These are phyloP conservation scores for Rhaphigaster nebulosa DNA, from an alignment of 2,888 invertebrate genomes.

Conservation along the genomic window DNA sequence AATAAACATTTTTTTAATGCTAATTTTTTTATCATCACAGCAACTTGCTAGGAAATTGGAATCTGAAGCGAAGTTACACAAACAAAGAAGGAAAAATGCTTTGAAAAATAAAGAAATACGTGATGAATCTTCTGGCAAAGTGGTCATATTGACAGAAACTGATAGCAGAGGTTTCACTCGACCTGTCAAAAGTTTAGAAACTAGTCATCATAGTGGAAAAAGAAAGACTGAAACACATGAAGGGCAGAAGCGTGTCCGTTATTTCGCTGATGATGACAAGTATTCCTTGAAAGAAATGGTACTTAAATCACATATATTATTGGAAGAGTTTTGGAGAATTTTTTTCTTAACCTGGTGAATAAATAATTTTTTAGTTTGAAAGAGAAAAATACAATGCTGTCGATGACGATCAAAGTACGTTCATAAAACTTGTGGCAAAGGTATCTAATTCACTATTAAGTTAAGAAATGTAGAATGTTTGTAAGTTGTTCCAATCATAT, in stretches of 20 bases:
- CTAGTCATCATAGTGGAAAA: constrained; percentile 68
- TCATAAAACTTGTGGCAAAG: constrained; percentile 77
- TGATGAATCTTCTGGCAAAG: constrained; percentile 67
- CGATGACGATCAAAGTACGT: constrained; percentile 84
- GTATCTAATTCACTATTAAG: constrained; percentile 65
- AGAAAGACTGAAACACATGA: constrained; percentile 80
- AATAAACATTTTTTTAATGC: not conserved
- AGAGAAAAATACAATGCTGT: constrained; percentile 84
- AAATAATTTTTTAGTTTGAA: constrained; percentile 75
- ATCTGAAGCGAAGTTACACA: not conserved
- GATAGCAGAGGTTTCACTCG: constrained; percentile 78
- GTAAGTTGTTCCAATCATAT: not conserved
- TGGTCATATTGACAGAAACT: constrained; percentile 78
- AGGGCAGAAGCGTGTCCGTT: constrained; percentile 79
- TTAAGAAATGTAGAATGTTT: not conserved
- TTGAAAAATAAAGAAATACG: not conserved
- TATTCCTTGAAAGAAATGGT: constrained; percentile 88
- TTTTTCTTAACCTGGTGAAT: not conserved
- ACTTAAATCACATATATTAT: constrained; percentile 66
- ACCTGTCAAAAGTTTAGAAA: constrained; percentile 71
- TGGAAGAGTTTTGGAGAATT: constrained; percentile 15
- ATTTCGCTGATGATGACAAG: constrained; percentile 92
- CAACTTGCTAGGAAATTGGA: constrained; percentile 29
- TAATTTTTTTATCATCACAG: not conserved
- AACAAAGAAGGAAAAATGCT: constrained; percentile 22